Evolutionary conservation across 1,140 invertebrate genomes (phyloP).

Genomic region (Drosophila yakuba): DNA sequence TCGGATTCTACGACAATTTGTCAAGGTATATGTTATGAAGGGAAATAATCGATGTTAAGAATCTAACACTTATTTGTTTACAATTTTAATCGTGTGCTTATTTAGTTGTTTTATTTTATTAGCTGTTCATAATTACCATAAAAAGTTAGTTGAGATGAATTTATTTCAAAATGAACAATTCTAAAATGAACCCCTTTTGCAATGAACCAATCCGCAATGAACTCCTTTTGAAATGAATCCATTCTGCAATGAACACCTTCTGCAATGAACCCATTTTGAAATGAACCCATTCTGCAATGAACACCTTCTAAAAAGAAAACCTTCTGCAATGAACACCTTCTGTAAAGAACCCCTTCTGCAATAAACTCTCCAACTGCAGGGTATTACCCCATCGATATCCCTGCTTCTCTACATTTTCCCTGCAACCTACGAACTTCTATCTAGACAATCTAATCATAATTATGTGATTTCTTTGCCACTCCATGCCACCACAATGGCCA

Average conservation of each 20-base stretch:
- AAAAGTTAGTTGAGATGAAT: too few species aligned
- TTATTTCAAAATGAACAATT: too few species aligned
- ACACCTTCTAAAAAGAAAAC: not conserved
- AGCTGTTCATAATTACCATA: too few species aligned
- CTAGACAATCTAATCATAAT: slow-evolving; percentile 71
- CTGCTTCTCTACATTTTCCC: not conserved
- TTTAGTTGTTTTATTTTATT: too few species aligned
- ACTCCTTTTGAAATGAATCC: too few species aligned
- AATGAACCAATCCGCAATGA: not conserved
- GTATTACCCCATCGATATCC: not conserved
- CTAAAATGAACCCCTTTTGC: not conserved
- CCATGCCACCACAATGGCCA: slow-evolving; percentile 27
- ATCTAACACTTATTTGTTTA: too few species aligned
- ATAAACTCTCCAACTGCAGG: not conserved
- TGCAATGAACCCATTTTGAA: not conserved
- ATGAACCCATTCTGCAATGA: not conserved
- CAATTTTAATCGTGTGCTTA: too few species aligned
- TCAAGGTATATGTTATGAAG: not conserved
- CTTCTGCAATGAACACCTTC: not conserved
- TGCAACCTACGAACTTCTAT: slow-evolving; percentile 10
- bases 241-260: too few species aligned
- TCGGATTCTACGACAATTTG: not conserved
- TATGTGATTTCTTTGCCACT: slow-evolving; percentile 64
- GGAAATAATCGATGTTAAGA: not conserved
- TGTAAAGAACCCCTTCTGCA: not conserved